Percentiles rank a stretch among this genome's conserved stretches.
These are phyloP conservation scores for Petrocephalus schoutedeni DNA, from an alignment of 2,797 vertebrate genomes.

Conservation along the genomic window DNA sequence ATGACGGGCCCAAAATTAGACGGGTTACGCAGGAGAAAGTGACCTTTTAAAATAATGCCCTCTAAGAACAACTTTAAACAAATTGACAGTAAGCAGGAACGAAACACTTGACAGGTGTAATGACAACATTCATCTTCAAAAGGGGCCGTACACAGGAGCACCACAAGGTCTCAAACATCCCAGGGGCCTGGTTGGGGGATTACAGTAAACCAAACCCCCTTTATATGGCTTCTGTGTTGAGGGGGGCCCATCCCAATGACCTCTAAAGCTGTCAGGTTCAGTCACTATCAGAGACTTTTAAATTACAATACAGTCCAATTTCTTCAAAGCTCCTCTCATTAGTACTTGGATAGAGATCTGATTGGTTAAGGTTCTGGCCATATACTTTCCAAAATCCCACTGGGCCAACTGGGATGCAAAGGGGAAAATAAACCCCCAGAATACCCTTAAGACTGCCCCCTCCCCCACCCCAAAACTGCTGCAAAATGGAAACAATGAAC, in stretches of 20 bases:
- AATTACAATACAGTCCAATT: background rate
- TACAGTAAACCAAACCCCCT: background rate
- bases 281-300: background rate
- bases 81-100: background rate
- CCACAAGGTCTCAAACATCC: background rate
- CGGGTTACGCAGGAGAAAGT: background rate
- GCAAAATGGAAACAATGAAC: background rate
- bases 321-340: background rate
- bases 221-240: background rate
- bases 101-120: background rate
- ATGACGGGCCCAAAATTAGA: background rate
- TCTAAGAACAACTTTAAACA: background rate
- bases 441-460: background rate
- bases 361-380: background rate
- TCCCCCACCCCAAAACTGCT: background rate
- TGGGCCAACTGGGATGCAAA: background rate
- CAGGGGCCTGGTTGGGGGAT: background rate
- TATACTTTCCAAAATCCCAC: background rate
- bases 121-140: background rate
- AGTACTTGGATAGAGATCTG: background rate
- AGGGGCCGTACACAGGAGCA: background rate
- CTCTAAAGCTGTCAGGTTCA: background rate
- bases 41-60: background rate
- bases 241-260: background rate
- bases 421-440: background rate